Percentiles rank a stretch among this genome's conserved stretches.
phyloP scores from a whole-genome alignment of 2,888 invertebrate species.

The Diaperis boleti region DNA sequence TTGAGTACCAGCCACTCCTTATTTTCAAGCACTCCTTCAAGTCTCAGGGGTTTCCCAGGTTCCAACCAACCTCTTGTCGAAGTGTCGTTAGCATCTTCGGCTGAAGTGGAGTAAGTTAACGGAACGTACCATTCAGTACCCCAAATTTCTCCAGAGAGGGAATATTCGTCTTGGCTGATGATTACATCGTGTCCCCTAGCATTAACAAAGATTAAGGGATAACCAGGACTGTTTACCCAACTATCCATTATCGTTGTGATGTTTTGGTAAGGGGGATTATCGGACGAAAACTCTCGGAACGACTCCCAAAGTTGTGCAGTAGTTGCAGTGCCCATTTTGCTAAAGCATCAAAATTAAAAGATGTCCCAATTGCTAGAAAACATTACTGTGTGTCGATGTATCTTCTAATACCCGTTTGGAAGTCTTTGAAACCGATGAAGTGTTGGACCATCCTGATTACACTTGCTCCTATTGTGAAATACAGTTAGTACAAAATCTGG shows the following conservation, averaged over 20 bases:
- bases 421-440: conserved; percentile 68
- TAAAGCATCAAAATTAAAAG: background rate
- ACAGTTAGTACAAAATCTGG: no score
- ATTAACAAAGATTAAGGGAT: conserved; percentile 69
- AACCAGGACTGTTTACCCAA: conserved; percentile 73
- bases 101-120: conserved; percentile 67
- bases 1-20: conserved; percentile 37
- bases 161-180: conserved; percentile 42
- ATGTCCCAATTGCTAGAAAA: background rate
- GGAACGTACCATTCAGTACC: conserved; percentile 67
- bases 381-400: background rate
- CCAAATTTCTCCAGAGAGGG: background rate
- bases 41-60: conserved; percentile 34
- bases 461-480: conserved; percentile 46
- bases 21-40: conserved; percentile 1
- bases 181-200: conserved; percentile 33
- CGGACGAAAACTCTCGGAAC: background rate
- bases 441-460: conserved; percentile 75
- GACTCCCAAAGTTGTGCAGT: background rate
- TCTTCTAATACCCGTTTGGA: conserved; percentile 56
- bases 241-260: conserved; percentile 66
- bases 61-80: conserved; percentile 60
- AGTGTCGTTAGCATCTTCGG: conserved; percentile 63
- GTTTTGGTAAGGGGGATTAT: background rate
- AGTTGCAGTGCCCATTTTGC: background rate